phyloP scores from a whole-genome alignment of 2,888 invertebrate genomes.

The Fragum sueziense region DNA sequence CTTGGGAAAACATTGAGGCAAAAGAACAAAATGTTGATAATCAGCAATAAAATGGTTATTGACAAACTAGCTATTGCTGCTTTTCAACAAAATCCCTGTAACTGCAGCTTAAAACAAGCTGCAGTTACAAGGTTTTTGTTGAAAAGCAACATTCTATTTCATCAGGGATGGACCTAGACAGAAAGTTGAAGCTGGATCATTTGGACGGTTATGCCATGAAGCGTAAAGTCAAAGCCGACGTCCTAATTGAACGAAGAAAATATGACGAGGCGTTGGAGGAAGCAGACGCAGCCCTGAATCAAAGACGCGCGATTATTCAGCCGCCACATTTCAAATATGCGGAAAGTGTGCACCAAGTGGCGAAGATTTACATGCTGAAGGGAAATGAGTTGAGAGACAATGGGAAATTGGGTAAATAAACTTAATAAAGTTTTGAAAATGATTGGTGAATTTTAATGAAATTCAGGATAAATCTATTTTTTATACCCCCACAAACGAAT shows the following conservation, averaged over 20 bases:
- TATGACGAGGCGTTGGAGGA: slow-evolving; percentile 35
- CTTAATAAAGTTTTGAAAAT: too few species aligned
- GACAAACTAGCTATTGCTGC: too few species aligned
- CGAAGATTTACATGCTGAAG: slow-evolving; percentile 44
- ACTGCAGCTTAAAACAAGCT: too few species aligned
- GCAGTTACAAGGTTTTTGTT: too few species aligned
- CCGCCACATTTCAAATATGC: slow-evolving; percentile 54
- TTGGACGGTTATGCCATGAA: slow-evolving; percentile 47
- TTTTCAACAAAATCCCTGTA: too few species aligned
- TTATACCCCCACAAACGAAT: too few species aligned
- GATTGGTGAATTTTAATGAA: too few species aligned
- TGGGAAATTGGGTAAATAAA: slow-evolving; percentile 35
- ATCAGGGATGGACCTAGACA: slow-evolving; percentile 49
- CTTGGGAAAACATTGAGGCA: too few species aligned
- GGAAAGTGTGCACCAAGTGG: slow-evolving; percentile 55
- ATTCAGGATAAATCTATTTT: too few species aligned
- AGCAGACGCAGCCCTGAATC: slow-evolving; percentile 35
- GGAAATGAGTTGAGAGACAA: slow-evolving; percentile 30
- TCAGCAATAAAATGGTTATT: too few species aligned
- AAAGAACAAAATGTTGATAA: too few species aligned
- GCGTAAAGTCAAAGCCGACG: slow-evolving; percentile 44
- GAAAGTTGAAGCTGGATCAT: slow-evolving; percentile 44
- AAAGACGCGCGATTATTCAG: slow-evolving; percentile 45
- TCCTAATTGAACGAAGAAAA: slow-evolving; percentile 42
- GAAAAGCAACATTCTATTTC: too few species aligned